phyloP scores from a whole-genome alignment of 2,797 vertebrate genomes.

The Leptoclinus maculatus region DNA sequence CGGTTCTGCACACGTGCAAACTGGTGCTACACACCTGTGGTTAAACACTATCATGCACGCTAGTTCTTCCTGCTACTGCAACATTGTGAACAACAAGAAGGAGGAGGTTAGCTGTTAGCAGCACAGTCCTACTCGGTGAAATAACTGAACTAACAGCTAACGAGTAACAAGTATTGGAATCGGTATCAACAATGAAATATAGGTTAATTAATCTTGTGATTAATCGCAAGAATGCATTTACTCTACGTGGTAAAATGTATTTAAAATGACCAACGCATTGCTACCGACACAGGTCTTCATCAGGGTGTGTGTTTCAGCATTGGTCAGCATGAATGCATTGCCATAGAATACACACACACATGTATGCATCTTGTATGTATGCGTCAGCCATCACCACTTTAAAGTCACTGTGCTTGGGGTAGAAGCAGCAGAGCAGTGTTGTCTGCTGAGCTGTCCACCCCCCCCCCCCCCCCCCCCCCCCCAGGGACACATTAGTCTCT shows the following conservation, averaged over 20 bases:
- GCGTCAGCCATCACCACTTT: not conserved
- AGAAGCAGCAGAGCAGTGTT: constrained; percentile 36
- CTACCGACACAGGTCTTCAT: too few species aligned
- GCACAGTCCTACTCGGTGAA: too few species aligned
- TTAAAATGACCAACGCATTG: not conserved
- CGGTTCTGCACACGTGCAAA: not conserved
- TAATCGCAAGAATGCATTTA: too few species aligned
- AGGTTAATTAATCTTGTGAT: too few species aligned
- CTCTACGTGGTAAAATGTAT: not conserved
- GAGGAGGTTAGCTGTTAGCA: not conserved
- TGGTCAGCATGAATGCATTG: not conserved
- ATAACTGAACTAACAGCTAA: too few species aligned
- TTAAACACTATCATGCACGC: too few species aligned
- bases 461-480: constrained; percentile 57
- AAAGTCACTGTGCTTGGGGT: constrained; percentile 15
- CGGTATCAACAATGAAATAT: too few species aligned
- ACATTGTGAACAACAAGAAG: not conserved
- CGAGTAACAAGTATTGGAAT: too few species aligned
- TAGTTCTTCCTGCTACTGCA: not conserved
- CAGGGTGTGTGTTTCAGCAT: not conserved
- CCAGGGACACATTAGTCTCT: constrained; percentile 78
- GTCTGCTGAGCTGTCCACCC: constrained; percentile 50
- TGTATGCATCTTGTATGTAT: too few species aligned
- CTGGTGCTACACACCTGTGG: not conserved
- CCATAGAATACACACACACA: not conserved